Evolutionary conservation across 1,140 invertebrate genomes (phyloP), one percentile per base, ranked within the genome.

Genomic region (Macrobrachium nipponense): DNA sequence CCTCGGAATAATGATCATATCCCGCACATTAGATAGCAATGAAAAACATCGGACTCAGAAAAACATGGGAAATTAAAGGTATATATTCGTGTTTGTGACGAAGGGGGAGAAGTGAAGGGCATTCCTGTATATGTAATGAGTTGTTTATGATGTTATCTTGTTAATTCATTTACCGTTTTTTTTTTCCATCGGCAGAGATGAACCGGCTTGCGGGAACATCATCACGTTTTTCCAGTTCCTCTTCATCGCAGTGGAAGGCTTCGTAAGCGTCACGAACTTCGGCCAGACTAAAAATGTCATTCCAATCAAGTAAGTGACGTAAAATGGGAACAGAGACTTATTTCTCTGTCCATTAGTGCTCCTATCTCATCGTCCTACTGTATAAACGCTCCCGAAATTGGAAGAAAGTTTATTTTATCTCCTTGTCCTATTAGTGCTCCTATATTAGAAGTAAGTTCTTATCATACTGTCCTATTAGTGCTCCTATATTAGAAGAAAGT

Each of bases 211-310:
- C 89, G 98, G 98, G 60, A 98, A 98, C 91, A 92, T 99, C 5
- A 95, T 99, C 6, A 99, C 98, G 14, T 98, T 99, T 90, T 92
- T 94, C 2, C 98, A 98, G 90, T 99, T 99, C 91, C 86, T 97
- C 0, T 96, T 99, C 88, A 98, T 99, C 90, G 94, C 97, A 0
- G 17, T 96, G 12, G 94, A 98, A 91, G 98, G 98, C 20, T 97
- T 99, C 88, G 92, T 98, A 87, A 95, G 96, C 80, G 97, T 96
- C 0, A 94, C 95, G 8, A 95, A 96, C 92, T 98, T 86, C 10
- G 87, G 95, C 91, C 96, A 97, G 20, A 95, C 94, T 36, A 93
- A 94, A 91, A 90, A 89, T 83, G 73, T 75, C 8, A 89, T 86
- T 59, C 89, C 77, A 17, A 64, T 82, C 18, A 88, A 82, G 87